Evolutionary conservation across 2,888 invertebrate genomes (phyloP), one percentile per base, ranked within the genome.

Genomic region (Drosophila pseudotakahashii): DNA sequence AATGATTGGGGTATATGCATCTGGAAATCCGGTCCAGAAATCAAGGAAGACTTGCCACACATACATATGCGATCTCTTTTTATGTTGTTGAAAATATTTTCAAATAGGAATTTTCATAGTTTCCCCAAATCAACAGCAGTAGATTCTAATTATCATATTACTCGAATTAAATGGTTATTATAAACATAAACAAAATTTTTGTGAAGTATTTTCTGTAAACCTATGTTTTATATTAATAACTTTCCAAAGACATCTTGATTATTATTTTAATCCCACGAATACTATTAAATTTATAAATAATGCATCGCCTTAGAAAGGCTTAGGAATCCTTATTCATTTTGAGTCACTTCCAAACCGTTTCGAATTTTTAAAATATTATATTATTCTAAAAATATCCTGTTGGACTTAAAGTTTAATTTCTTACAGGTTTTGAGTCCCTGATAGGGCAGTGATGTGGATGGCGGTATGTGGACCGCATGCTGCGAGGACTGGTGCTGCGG

Each of bases 371-470:
- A 30, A 7, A 30, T 30, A 30, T n/a, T n/a, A n/a, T n/a, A n/a
- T n/a, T n/a, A n/a, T n/a, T n/a, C n/a, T n/a, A n/a, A n/a, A n/a
- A 39, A 16, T 16, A 16, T 41, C 41, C 41, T 5, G 6, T 19
- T 11, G 2, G 3, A n/a, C 7, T n/a, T n/a, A 6, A n/a, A n/a
- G 7, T 37, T 2, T n/a, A 42, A 11, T 2, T 42, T 19, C 71
- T 73, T 83, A 90, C 90, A 90, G 39, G 90, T 90, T 73, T 90
- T 80, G 32, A 90, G 79, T 69, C 90, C 90, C 73, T 90, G 90
- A 77, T 90, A 90, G 11, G 89, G 82, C 63, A 87, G 84, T 7
- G 79, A 72, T 39, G 69, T 75, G 47, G 69, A 73, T 6, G 63
- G 14, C 36, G 77, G 70, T 32, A 81, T 82, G 39, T 85, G 86